phyloP scores from a whole-genome alignment of 2,888 invertebrate species.

The Cryptus viduatorius region DNA sequence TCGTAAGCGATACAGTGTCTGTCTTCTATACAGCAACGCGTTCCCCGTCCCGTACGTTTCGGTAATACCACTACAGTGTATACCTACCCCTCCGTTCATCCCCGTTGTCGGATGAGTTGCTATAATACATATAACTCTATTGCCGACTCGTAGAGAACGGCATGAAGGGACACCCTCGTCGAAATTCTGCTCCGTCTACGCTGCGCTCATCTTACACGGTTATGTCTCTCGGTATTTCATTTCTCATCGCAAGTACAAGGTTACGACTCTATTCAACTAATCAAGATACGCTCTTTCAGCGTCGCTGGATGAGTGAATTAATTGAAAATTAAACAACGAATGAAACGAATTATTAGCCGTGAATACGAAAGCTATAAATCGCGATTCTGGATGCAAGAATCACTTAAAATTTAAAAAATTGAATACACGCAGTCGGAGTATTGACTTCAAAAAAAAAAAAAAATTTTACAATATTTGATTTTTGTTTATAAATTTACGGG shows the following conservation, averaged over 20 bases:
- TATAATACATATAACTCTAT: constrained; percentile 34
- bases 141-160: constrained; percentile 6
- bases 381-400: not conserved
- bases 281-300: not conserved
- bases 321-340: not conserved
- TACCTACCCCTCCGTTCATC: constrained; percentile 49
- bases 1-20: constrained; percentile 80
- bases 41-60: constrained; percentile 66
- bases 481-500: too few relatives aligned
- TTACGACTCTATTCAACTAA: not conserved
- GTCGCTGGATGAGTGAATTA: not conserved
- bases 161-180: not conserved
- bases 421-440: too few relatives aligned
- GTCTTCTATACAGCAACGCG: constrained; percentile 52
- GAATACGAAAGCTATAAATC: not conserved
- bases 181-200: not conserved
- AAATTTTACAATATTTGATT: too few relatives aligned
- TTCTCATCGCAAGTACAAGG: constrained; percentile 14
- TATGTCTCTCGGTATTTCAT: constrained; percentile 45
- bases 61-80: constrained; percentile 40
- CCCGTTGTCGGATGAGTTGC: constrained; percentile 26
- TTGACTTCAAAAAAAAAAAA: too few relatives aligned
- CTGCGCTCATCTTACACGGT: not conserved
- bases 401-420: not conserved
- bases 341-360: not conserved